Base-by-base conservation (phyloP, 2,113 vertebrate species). In the Dromiciops gliroides region DNA sequence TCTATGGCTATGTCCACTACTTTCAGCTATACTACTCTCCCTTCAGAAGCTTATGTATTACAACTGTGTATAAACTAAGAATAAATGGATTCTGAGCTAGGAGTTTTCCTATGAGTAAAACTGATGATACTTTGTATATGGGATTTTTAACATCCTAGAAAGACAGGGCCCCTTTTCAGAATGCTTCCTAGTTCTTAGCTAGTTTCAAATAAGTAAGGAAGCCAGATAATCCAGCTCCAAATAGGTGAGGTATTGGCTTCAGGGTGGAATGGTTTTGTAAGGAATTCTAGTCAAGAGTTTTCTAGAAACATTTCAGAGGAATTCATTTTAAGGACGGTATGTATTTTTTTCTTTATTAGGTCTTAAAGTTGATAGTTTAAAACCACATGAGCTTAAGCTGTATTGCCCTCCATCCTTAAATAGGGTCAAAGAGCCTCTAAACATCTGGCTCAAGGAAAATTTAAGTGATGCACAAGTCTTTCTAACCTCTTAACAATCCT, bases 401-500 rank as follows among this genome's bases (percentile, higher is more conserved):
- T 37, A 83, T 83, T 83, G 90, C 48, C n/a, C 51, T 56, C 51
- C 89, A 44, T 89, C 90, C 51, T 60, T 94, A 83, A 83, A 25
- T 44, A 53, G 93, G 93, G 49, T 83, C 53, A 96, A 90, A 96
- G 31, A 52, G 22, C 31, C 37, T 89, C 51, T 67, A 92, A 95
- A 26, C 60, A 93, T 44, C 37, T 44, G 67, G 16, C n/a, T 83
- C 37, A 83, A 83, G 0, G n/a, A 12, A 83, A 83, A 83, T 83
- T 22, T 83, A 44, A 23, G 67, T 44, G 67, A 83, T 83, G 37
- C 16, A 83, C 67, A 44, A 28, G 25, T 75, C 75, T 92, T 95
- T 93, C 88, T 51, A 96, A 48, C 50, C 53, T 47, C 91, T 51
- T 95, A 97, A 95, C 12, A 53, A 91, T 60, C 94, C 90, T 94